Percentiles rank a stretch among this genome's conserved stretches.
Evolutionary conservation across 2,113 vertebrate species (phyloP).

Genomic region (Paracanthobrama guichenoti): DNA sequence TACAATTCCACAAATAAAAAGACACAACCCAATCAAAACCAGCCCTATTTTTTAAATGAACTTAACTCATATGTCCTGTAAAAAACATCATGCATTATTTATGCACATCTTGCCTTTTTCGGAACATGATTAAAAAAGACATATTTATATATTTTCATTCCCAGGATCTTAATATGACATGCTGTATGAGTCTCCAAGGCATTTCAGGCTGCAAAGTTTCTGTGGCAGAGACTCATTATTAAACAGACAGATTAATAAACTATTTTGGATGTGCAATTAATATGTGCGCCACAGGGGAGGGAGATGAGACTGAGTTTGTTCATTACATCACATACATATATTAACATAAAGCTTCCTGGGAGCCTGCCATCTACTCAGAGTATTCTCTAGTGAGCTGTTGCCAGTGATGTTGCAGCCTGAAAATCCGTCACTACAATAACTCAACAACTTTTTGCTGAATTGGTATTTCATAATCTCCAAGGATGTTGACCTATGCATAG

Average conservation of each 20-base stretch:
- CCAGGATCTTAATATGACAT: constrained; percentile 20
- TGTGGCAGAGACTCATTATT: constrained; percentile 41
- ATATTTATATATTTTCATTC: neutral
- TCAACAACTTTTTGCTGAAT: constrained; percentile 5
- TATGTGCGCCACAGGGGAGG: constrained; percentile 11
- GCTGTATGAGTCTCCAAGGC: constrained; percentile 16
- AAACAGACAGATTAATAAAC: constrained; percentile 51
- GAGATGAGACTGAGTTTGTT: constrained; percentile 24
- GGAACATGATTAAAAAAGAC: neutral
- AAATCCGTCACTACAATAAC: neutral
- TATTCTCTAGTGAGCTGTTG: neutral
- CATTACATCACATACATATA: constrained; percentile 44
- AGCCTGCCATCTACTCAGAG: constrained; percentile 28
- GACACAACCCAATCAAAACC: neutral
- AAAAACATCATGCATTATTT: constrained; percentile 20
- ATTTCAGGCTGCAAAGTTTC: constrained; percentile 14
- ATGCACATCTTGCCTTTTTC: constrained; percentile 26
- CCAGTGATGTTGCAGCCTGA: neutral
- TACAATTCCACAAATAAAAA: neutral
- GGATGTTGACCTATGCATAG: constrained; percentile 3
- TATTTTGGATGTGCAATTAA: constrained; percentile 48
- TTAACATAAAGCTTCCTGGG: constrained; percentile 27
- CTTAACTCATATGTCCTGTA: neutral
- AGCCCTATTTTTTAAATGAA: neutral
- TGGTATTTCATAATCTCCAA: constrained; percentile 8